Percentiles rank a stretch among this genome's conserved stretches.
Evolutionary conservation across 2,797 vertebrate species (phyloP).

Genomic region (Amblyraja radiata): DNA sequence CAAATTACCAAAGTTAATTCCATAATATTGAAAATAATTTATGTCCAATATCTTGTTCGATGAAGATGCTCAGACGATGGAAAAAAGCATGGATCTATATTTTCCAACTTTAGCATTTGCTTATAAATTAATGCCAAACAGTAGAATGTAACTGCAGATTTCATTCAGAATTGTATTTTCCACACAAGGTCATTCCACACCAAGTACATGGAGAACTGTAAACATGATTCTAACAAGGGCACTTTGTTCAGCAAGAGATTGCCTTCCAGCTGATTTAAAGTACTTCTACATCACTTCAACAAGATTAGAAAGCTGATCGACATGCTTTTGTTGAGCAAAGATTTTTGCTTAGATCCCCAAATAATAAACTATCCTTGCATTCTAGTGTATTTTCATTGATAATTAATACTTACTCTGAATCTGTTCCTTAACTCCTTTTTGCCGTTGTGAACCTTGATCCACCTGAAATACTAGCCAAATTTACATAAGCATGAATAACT

Average conservation of each 20-base stretch:
- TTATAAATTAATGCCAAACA: neutral
- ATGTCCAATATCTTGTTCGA: neutral
- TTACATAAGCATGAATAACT: slow-evolving; percentile 39
- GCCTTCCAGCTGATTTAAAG: neutral
- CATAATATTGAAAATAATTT: slow-evolving; percentile 10
- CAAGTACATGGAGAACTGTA: neutral
- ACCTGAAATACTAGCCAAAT: slow-evolving; percentile 56
- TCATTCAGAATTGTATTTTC: neutral
- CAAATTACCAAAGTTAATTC: neutral
- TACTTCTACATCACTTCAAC: neutral
- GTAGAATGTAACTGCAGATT: neutral
- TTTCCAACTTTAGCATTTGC: neutral
- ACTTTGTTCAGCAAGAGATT: neutral
- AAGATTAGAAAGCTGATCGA: neutral
- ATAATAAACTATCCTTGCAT: neutral
- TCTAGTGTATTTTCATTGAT: neutral
- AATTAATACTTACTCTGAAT: slow-evolving; percentile 58
- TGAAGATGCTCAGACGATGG: neutral
- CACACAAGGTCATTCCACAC: neutral
- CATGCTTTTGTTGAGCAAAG: neutral
- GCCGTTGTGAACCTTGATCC: slow-evolving; percentile 51
- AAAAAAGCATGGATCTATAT: neutral
- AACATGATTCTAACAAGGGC: neutral
- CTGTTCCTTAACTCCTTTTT: slow-evolving; percentile 52
- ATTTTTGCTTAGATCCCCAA: neutral